Base-by-base conservation (phyloP, 2,888 invertebrate genomes). In the Augiades crinisus region DNA sequence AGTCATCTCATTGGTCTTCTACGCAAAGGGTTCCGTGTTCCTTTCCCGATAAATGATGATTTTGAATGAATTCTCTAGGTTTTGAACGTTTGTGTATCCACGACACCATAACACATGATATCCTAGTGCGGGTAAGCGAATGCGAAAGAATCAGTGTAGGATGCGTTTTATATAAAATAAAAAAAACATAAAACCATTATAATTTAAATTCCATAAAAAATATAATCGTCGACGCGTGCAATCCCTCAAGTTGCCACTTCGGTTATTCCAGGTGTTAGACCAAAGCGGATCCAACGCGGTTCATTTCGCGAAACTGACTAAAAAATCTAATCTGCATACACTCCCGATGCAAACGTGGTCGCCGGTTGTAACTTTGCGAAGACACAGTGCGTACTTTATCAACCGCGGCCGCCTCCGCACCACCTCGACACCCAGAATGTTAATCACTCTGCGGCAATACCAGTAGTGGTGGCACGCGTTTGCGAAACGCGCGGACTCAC, bases 271-370 rank as follows among this genome's bases (percentile, higher is more conserved):
- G 22, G 16, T 12, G 7, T 22, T 14, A 49, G 17, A 13, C 41
- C 13, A 34, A 49, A 10, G 41, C 41, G 41, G 40, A 49, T 33
- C 33, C 34, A 4, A 17, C 5, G 33, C 24, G 22, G 24, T 47
- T 27, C 34, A 58, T 51, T 47, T 53, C 44, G 38, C 34, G 43
- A 47, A 53, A 49, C 40, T 40, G 12, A n/a, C 27, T 13, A 22
- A 54, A 57, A 53, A 57, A 52, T 53, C 43, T 54, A 14, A n/a
- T 58, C 47, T 47, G 38, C 54, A 56, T 54, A 54, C 19, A 47
- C 50, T 56, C 47, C 47, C 46, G 37, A 44, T 46, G 53, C 53
- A 47, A 41, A 41, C 27, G 34, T 43, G 27, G 17, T 30, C 16
- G 5, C 51, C 45, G 33, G 53, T 53, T 55, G 57, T 55, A 49